Conservation (phyloP, 2,888 invertebrate genomes). For the Cantharis rustica region DNA sequence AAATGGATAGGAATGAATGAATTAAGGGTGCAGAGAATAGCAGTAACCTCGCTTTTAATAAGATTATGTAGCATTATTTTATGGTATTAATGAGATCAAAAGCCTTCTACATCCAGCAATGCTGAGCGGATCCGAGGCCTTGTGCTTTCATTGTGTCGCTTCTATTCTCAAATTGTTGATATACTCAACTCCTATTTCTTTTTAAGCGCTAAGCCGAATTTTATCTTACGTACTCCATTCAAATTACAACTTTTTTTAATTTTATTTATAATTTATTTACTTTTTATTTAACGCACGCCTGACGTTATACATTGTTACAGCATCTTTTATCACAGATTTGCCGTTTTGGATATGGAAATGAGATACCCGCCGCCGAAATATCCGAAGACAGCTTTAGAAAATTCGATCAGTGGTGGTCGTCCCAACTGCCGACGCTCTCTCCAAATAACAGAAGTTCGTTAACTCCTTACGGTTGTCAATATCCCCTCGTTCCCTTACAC, state of each 20-base stretch:
- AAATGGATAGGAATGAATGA: constrained; percentile 57
- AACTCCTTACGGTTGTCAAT: constrained; percentile 58
- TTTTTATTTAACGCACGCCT: background rate
- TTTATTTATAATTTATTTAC: background rate
- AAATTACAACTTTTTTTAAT: background rate
- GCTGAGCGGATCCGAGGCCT: constrained; percentile 46
- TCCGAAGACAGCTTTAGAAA: constrained; percentile 84
- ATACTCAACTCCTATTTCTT: constrained; percentile 25
- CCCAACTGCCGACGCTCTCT: constrained; percentile 69
- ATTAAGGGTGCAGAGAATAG: constrained; percentile 59
- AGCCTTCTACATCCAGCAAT: constrained; percentile 68
- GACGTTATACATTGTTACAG: constrained; percentile 58
- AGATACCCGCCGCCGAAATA: constrained; percentile 72
- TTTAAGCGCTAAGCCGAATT: background rate
- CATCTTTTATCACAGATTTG: constrained; percentile 82
- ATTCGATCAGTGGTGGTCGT: constrained; percentile 91
- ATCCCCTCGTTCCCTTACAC: constrained; percentile 57
- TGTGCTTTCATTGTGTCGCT: constrained; percentile 31
- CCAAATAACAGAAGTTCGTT: constrained; percentile 51
- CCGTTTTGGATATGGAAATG: constrained; percentile 71
- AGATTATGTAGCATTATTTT: constrained; percentile 78
- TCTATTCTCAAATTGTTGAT: constrained; percentile 32
- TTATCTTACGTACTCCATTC: background rate
- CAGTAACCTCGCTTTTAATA: constrained; percentile 75
- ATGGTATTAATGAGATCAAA: constrained; percentile 78